phyloP scores from a whole-genome alignment of 2,113 vertebrate genomes.

The Tupaia tana region DNA sequence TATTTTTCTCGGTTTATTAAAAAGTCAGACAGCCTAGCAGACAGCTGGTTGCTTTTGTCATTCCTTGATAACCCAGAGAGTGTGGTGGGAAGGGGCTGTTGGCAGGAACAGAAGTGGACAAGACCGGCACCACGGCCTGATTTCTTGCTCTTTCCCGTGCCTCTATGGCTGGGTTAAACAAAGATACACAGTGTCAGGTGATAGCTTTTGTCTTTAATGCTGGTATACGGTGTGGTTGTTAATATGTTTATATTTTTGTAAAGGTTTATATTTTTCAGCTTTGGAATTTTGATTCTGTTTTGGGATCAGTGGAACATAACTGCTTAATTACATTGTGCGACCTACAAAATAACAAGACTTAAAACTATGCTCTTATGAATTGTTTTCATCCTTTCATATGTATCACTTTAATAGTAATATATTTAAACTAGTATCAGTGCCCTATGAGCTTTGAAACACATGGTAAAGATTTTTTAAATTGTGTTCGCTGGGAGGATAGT shows the following conservation, averaged over 20 bases:
- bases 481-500: neutral
- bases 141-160: neutral
- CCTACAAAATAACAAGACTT: conserved; percentile 27
- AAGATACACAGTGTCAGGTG: neutral
- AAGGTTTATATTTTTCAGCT: neutral
- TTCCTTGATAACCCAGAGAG: neutral
- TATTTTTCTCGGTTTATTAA: neutral
- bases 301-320: neutral
- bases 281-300: conserved; percentile 46
- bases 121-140: neutral
- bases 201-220: conserved; percentile 18
- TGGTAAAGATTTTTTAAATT: neutral
- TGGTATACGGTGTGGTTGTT: neutral
- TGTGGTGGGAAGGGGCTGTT: neutral
- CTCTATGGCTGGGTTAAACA: neutral
- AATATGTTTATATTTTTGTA: neutral
- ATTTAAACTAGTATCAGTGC: neutral
- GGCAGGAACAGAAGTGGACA: neutral
- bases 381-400: neutral
- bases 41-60: conserved; percentile 17
- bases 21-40: neutral
- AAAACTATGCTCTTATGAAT: neutral
- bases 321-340: neutral
- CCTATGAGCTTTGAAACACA: neutral
- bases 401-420: conserved; percentile 47